phyloP scores from a whole-genome alignment of 1,140 invertebrate species.

The Conus betulinus region DNA sequence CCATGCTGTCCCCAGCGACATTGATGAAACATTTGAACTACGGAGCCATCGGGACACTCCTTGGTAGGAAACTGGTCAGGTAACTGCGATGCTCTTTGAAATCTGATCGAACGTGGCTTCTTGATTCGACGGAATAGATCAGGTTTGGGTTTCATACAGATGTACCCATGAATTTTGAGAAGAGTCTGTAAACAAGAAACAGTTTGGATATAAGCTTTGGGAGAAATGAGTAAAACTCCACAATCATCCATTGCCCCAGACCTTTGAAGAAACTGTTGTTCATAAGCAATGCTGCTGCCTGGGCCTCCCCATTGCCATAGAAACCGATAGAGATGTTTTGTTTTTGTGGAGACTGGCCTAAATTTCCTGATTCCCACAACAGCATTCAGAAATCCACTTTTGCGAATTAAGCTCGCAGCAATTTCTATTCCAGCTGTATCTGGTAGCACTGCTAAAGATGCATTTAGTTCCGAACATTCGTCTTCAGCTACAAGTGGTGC shows the following conservation, averaged over 20 bases:
- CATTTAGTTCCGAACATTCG: neutral
- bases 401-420: neutral
- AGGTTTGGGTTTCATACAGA: conserved; percentile 24
- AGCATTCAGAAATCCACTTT: conserved; percentile 10
- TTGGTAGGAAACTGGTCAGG: neutral
- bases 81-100: neutral
- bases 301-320: conserved; percentile 28
- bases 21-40: conserved; percentile 12
- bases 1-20: neutral
- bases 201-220: neutral
- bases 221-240: neutral
- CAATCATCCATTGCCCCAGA: neutral
- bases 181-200: neutral
- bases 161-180: neutral
- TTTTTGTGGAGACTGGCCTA: neutral
- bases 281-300: conserved; percentile 20
- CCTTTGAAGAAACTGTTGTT: neutral
- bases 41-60: conserved; percentile 3
- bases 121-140: too few relatives aligned
- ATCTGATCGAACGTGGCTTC: neutral
- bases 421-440: conserved; percentile 1
- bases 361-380: neutral
- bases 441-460: neutral
- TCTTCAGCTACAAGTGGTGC: neutral
- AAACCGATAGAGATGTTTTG: conserved; percentile 15